These are phyloP conservation scores for Sinohyriopsis cumingii DNA, from an alignment of 2,888 invertebrate genomes.

Conservation along the genomic window DNA sequence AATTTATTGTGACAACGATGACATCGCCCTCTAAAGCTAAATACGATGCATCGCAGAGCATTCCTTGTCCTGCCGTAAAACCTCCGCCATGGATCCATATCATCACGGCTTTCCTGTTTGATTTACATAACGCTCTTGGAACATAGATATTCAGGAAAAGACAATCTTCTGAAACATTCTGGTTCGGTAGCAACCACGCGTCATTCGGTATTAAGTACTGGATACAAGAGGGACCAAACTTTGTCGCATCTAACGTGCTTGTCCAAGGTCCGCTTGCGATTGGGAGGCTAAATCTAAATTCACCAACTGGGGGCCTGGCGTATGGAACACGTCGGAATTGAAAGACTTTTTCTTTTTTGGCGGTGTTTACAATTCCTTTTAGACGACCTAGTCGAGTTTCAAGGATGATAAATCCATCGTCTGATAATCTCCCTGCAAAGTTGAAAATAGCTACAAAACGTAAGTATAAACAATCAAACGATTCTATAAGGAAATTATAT, in stretches of 20 bases:
- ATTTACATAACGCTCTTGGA: slow-evolving; percentile 24
- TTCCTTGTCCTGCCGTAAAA: slow-evolving; percentile 40
- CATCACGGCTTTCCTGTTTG: slow-evolving; percentile 37
- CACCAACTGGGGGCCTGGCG: slow-evolving; percentile 36
- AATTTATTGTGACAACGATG: slow-evolving; percentile 49
- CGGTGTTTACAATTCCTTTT: slow-evolving; percentile 12
- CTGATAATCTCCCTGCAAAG: no score
- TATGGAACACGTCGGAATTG: slow-evolving; percentile 41
- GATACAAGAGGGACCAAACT: slow-evolving; percentile 40
- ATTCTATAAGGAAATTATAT: no score
- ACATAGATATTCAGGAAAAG: slow-evolving; percentile 45
- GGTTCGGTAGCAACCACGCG: slow-evolving; percentile 30
- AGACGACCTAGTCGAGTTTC: slow-evolving; percentile 10
- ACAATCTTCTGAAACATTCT: slow-evolving; percentile 46
- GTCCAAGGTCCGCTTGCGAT: slow-evolving; percentile 17
- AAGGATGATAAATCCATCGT: no score
- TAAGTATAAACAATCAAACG: no score
- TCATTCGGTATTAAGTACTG: slow-evolving; percentile 37
- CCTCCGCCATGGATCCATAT: slow-evolving; percentile 56
- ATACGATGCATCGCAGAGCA: slow-evolving; percentile 38
- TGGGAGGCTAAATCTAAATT: slow-evolving; percentile 33
- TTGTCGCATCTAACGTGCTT: slow-evolving; percentile 20
- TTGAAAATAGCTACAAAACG: no score
- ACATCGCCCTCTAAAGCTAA: slow-evolving; percentile 43
- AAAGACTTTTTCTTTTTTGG: slow-evolving; percentile 13